phyloP scores from a whole-genome alignment of 2,888 invertebrate species.

The Acanthoscelides obtectus region DNA sequence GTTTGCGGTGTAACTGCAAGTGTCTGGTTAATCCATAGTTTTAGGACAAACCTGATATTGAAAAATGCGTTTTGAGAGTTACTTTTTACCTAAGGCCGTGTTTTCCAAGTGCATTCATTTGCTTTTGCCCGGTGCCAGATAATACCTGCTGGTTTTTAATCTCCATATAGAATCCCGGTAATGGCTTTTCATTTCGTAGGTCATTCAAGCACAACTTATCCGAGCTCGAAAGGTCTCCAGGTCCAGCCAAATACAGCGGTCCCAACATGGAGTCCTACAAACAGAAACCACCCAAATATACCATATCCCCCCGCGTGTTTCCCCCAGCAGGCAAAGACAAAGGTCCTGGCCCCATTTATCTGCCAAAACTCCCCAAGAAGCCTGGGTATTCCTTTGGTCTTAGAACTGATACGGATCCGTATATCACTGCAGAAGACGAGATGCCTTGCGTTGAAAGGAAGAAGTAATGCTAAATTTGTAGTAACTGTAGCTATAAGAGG shows the following conservation, averaged over 20 bases:
- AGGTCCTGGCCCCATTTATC: constrained; percentile 38
- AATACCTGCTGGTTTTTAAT: too few relatives aligned
- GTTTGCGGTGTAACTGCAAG: too few relatives aligned
- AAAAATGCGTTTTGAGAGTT: too few relatives aligned
- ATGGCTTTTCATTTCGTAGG: constrained; percentile 9
- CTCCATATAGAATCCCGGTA: too few relatives aligned
- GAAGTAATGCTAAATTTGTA: neutral
- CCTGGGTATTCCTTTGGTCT: constrained; percentile 57
- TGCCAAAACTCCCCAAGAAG: constrained; percentile 25
- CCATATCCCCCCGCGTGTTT: constrained; percentile 32
- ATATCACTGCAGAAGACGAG: constrained; percentile 56
- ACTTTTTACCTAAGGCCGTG: too few relatives aligned
- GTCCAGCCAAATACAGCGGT: constrained; percentile 47
- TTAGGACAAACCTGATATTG: too few relatives aligned
- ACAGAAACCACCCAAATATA: constrained; percentile 36
- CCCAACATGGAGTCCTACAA: constrained; percentile 35
- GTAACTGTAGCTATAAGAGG: neutral
- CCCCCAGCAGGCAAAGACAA: constrained; percentile 19
- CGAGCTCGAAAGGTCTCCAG: constrained; percentile 35
- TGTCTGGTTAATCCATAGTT: too few relatives aligned
- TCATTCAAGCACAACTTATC: constrained; percentile 16
- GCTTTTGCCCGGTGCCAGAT: too few relatives aligned
- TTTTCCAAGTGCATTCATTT: too few relatives aligned
- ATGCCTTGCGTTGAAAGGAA: constrained; percentile 24
- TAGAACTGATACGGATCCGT: constrained; percentile 55